Conservation (phyloP, 1,140 invertebrate genomes). For the Hermetia illucens region DNA sequence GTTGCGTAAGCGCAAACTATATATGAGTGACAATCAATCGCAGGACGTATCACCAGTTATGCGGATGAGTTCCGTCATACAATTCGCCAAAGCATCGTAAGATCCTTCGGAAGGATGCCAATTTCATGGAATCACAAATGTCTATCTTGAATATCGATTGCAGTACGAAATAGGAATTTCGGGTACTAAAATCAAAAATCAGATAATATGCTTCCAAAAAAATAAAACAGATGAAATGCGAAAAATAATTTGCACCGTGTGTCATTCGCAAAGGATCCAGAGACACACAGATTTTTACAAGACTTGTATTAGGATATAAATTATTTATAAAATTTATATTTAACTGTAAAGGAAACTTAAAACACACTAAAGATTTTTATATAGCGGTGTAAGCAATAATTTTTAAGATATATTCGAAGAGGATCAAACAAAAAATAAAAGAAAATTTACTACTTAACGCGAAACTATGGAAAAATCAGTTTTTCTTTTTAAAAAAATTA, state of each 20-base stretch:
- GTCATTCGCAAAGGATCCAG: background rate
- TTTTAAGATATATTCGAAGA: no score
- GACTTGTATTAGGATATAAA: background rate
- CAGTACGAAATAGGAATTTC: no score
- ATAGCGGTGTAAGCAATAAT: no score
- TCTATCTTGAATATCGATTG: no score
- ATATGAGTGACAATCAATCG: slow-evolving; percentile 50
- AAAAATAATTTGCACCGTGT: background rate
- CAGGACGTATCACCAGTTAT: slow-evolving; percentile 30
- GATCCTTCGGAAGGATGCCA: slow-evolving; percentile 6
- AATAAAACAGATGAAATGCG: background rate
- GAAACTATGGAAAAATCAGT: no score
- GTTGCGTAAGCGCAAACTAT: slow-evolving; percentile 64
- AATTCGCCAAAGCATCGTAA: slow-evolving; percentile 60
- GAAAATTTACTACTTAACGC: no score
- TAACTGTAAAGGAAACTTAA: background rate
- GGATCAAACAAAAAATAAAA: background rate
- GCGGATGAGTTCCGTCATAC: slow-evolving; percentile 64
- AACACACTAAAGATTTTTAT: no score
- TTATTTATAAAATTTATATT: background rate
- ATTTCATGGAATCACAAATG: background rate
- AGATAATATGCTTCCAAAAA: background rate
- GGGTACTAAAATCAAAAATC: background rate
- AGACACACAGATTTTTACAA: background rate
- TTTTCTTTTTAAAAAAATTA: no score